These are phyloP conservation scores for Drosophila subquinaria DNA, from an alignment of 2,888 invertebrate species.

Conservation along the genomic window DNA sequence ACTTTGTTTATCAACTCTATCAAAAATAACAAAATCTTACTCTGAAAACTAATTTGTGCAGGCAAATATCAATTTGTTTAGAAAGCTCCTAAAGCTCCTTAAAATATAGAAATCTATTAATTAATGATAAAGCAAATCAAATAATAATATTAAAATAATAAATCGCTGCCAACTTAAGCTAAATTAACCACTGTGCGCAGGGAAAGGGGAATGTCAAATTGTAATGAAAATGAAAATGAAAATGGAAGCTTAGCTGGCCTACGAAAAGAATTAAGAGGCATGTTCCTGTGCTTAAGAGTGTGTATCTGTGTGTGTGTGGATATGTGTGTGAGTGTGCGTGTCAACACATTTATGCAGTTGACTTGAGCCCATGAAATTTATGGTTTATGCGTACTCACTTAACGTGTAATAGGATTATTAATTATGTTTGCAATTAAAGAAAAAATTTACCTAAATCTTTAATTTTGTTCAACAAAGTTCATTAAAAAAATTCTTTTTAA, in stretches of 20 bases:
- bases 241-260: slow-evolving; percentile 32
- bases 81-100: no score
- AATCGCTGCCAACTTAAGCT: not conserved
- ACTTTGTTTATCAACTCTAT: no score
- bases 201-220: slow-evolving; percentile 14
- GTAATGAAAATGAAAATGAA: slow-evolving; percentile 52
- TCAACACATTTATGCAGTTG: slow-evolving; percentile 20
- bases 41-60: no score
- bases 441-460: no score
- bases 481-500: no score
- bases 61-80: no score
- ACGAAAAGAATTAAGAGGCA: slow-evolving; percentile 35
- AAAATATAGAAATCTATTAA: no score
- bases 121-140: no score
- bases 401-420: not conserved
- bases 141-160: not conserved
- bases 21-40: no score
- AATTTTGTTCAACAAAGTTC: no score
- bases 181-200: not conserved
- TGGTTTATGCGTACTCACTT: slow-evolving; percentile 17
- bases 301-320: not conserved
- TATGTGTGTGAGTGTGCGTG: slow-evolving; percentile 10
- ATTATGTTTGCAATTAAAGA: no score
- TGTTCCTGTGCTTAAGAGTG: slow-evolving; percentile 16
- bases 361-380: slow-evolving; percentile 4